Evolutionary conservation across 2,797 vertebrate genomes (phyloP).

Genomic region (Synaphobranchus kaupii): DNA sequence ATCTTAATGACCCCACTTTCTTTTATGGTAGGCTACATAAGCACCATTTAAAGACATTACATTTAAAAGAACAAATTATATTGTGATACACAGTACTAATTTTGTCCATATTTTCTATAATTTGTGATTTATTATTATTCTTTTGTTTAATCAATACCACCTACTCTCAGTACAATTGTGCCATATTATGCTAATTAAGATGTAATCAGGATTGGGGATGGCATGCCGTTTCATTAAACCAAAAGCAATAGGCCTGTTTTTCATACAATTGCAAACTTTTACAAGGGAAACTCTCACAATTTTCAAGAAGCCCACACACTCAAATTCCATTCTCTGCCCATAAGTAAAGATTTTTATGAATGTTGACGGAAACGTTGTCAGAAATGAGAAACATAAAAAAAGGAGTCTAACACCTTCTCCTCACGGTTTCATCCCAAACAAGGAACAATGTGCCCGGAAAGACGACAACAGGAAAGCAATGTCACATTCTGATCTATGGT

Average conservation of each 20-base stretch:
- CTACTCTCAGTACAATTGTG: neutral
- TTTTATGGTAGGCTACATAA: neutral
- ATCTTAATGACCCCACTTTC: neutral
- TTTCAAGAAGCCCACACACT: conserved; percentile 1
- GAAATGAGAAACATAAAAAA: neutral
- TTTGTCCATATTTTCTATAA: too few species aligned
- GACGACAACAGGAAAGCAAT: conserved; percentile 2
- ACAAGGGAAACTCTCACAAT: neutral
- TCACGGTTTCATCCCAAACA: conserved; percentile 19
- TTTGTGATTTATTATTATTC: too few species aligned
- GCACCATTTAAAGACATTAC: neutral
- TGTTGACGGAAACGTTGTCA: neutral
- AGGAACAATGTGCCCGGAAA: neutral
- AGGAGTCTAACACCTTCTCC: neutral
- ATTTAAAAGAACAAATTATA: too few species aligned
- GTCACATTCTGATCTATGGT: neutral
- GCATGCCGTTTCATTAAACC: neutral
- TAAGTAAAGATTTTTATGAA: neutral
- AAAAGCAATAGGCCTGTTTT: neutral
- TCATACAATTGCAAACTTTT: neutral
- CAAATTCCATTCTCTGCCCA: neutral
- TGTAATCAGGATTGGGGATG: neutral
- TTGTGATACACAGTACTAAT: too few species aligned
- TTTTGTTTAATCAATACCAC: too few species aligned
- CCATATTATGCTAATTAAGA: neutral